Conservation (phyloP, 2,888 invertebrate species). For the Lochmaea capreae region DNA sequence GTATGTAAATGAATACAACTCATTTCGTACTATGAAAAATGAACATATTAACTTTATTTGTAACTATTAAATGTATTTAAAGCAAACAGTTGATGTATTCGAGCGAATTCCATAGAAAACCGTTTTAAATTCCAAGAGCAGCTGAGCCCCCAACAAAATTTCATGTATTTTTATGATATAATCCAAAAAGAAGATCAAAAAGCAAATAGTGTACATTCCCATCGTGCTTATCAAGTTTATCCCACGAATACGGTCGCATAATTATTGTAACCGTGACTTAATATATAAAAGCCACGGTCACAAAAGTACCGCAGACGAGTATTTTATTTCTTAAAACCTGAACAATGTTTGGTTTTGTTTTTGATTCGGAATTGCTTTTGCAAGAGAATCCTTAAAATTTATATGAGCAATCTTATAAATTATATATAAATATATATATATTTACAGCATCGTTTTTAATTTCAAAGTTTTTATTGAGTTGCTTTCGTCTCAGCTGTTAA, state of each 20-base stretch:
- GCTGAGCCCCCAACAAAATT: not conserved
- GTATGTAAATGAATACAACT: too few species aligned
- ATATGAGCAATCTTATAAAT: not conserved
- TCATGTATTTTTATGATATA: constrained; percentile 16
- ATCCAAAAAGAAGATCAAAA: constrained; percentile 17
- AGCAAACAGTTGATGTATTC: not conserved
- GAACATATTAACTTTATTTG: too few species aligned
- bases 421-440: too few species aligned
- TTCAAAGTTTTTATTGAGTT: constrained; percentile 4
- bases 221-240: constrained; percentile 15
- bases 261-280: constrained; percentile 20
- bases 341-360: constrained; percentile 30
- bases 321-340: constrained; percentile 33
- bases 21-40: too few species aligned
- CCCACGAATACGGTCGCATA: constrained; percentile 16
- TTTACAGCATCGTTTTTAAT: not conserved
- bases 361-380: constrained; percentile 31
- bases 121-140: constrained; percentile 8
- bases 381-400: not conserved
- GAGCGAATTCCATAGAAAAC: not conserved
- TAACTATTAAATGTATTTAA: not conserved
- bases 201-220: constrained; percentile 26
- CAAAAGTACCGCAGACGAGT: constrained; percentile 36
- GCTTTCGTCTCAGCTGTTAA: not conserved
- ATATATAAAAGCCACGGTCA: constrained; percentile 12